Evolutionary conservation across 2,888 invertebrate genomes (phyloP).

Genomic region (Aproaerema taeniolella): DNA sequence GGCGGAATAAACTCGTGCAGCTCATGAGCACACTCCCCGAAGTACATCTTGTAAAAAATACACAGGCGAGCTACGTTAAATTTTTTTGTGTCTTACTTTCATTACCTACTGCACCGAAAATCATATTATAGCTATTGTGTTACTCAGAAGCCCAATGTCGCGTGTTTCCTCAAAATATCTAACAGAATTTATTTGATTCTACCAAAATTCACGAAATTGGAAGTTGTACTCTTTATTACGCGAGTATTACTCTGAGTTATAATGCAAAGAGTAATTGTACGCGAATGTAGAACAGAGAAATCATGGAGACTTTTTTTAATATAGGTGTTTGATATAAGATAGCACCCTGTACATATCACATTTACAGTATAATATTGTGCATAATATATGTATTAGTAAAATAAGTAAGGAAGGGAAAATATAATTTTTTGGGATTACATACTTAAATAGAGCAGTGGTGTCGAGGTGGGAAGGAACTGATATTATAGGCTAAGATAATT

Average conservation of each 20-base stretch:
- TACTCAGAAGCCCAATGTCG: no score
- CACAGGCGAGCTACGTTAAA: no score
- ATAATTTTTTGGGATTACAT: background rate
- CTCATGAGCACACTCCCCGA: no score
- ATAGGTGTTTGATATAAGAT: background rate
- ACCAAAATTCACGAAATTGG: constrained; percentile 15
- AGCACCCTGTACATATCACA: background rate
- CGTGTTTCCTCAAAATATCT: no score
- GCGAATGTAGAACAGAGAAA: constrained; percentile 19
- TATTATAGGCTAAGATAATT: no score
- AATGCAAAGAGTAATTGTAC: constrained; percentile 34
- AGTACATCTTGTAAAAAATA: no score
- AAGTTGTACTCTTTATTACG: constrained; percentile 41
- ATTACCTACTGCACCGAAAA: no score
- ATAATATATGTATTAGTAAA: background rate
- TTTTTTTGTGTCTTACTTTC: no score
- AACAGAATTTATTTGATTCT: no score
- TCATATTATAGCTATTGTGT: no score
- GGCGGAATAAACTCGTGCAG: no score
- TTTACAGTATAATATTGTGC: background rate
- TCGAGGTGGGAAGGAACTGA: no score
- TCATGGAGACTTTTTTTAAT: constrained; percentile 13
- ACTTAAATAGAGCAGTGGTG: background rate
- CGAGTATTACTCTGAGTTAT: constrained; percentile 37
- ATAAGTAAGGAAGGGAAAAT: background rate